A percentile compares a stretch with the other conserved stretches of the same genome.
Evolutionary conservation across 2,888 invertebrate genomes (phyloP).

Genomic region (Syritta pipiens): DNA sequence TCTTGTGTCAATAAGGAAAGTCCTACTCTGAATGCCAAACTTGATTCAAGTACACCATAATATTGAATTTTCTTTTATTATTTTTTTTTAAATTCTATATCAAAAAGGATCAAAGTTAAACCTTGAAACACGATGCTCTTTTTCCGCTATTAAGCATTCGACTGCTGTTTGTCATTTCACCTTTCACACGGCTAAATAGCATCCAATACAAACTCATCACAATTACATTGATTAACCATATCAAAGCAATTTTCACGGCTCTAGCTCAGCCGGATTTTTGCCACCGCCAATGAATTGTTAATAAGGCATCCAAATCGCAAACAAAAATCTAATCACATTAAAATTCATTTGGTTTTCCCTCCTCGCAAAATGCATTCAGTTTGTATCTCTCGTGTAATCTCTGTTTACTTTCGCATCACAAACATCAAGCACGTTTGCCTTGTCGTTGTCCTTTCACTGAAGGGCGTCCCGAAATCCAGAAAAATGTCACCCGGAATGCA

Average conservation of each 20-base stretch:
- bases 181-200: too few species aligned
- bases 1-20: too few species aligned
- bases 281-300: slow-evolving; percentile 55
- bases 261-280: slow-evolving; percentile 11
- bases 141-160: too few species aligned
- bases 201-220: slow-evolving; percentile 2
- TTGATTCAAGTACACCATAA: too few species aligned
- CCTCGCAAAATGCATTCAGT: slow-evolving; percentile 24
- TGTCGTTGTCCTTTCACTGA: slow-evolving; percentile 19
- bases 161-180: too few species aligned
- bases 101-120: too few species aligned
- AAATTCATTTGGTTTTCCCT: slow-evolving; percentile 52
- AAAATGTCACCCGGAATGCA: slow-evolving; percentile 48
- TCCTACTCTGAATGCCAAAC: too few species aligned
- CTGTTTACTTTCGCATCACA: slow-evolving; percentile 50
- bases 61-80: too few species aligned
- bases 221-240: slow-evolving; percentile 27
- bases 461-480: background rate
- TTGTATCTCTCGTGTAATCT: slow-evolving; percentile 56
- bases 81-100: too few species aligned
- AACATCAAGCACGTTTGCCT: slow-evolving; percentile 37
- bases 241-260: slow-evolving; percentile 47
- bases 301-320: slow-evolving; percentile 64
- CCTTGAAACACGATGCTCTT: too few species aligned
- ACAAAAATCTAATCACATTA: slow-evolving; percentile 65